Evolutionary conservation across 2,888 invertebrate genomes (phyloP).

Genomic region (Tachystola acroxantha): DNA sequence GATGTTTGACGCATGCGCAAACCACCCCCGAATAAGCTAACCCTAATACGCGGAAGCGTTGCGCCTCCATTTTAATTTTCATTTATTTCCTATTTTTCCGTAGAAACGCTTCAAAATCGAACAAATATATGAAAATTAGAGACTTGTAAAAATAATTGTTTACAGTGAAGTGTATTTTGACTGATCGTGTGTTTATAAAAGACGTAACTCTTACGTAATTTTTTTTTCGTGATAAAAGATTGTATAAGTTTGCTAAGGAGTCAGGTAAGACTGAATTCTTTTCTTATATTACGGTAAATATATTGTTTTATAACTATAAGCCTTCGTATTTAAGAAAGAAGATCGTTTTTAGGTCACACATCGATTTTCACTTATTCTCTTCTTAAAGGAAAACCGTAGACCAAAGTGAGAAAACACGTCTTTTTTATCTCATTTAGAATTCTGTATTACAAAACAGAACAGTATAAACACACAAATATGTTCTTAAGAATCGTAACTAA

Average conservation of each 20-base stretch:
- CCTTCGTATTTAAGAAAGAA: too few relatives aligned
- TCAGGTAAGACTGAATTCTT: slow-evolving; percentile 23
- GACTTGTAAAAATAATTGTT: slow-evolving; percentile 10
- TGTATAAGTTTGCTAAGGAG: slow-evolving; percentile 19
- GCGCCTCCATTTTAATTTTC: slow-evolving; percentile 65
- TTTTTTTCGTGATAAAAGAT: slow-evolving; percentile 24
- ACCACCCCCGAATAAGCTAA: slow-evolving; percentile 31
- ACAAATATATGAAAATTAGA: slow-evolving; percentile 12
- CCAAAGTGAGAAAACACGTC: too few relatives aligned
- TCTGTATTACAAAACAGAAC: too few relatives aligned
- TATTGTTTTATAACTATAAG: too few relatives aligned
- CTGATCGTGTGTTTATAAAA: slow-evolving; percentile 3
- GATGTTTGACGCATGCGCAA: slow-evolving; percentile 49
- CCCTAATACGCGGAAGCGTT: slow-evolving; percentile 40
- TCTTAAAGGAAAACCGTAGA: not conserved
- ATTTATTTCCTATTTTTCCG: slow-evolving; percentile 39
- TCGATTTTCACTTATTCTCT: slow-evolving; percentile 32
- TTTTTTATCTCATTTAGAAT: too few relatives aligned
- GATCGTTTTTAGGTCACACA: slow-evolving; percentile 15
- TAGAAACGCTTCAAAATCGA: slow-evolving; percentile 21
- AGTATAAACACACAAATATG: too few relatives aligned
- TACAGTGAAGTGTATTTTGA: slow-evolving; percentile 20
- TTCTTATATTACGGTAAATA: too few relatives aligned
- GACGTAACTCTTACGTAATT: slow-evolving; percentile 38
- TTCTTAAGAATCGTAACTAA: too few relatives aligned